Percentiles rank a stretch among this genome's conserved stretches.
Evolutionary conservation across 2,113 vertebrate species (phyloP).

Genomic region (Phocoena sinus): DNA sequence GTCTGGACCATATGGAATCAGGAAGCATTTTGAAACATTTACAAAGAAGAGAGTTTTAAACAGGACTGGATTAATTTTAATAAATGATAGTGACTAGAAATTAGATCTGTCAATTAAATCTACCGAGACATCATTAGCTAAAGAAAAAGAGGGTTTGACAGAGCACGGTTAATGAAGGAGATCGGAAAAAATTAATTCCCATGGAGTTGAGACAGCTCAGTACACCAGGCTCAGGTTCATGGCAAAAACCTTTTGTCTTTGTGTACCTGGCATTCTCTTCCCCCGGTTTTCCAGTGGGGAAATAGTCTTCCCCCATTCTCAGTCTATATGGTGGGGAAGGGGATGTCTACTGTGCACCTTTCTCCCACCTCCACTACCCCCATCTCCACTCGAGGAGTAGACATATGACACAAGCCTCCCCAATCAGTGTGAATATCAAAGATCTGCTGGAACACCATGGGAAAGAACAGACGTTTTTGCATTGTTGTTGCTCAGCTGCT

Average conservation of each 20-base stretch:
- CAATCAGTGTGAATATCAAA: neutral
- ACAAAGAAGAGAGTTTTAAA: neutral
- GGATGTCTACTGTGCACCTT: accelerated
- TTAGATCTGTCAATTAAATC: neutral
- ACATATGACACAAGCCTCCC: too few relatives aligned
- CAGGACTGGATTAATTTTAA: neutral
- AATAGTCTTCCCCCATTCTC: neutral
- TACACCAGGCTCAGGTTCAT: neutral
- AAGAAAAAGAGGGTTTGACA: neutral
- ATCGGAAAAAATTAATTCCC: accelerated
- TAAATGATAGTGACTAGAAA: neutral
- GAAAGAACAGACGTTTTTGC: too few relatives aligned
- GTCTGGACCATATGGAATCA: neutral
- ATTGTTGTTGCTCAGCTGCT: neutral
- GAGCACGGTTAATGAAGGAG: neutral
- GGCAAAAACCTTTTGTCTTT: neutral
- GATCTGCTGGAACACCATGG: neutral
- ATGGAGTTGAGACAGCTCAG: neutral
- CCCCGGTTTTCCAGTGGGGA: neutral
- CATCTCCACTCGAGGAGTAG: neutral
- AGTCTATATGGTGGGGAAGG: neutral
- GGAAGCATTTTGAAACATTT: neutral
- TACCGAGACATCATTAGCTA: neutral
- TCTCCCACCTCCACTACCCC: accelerated
- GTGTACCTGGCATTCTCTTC: neutral